Evolutionary conservation across 2,888 invertebrate species (phyloP).

Genomic region (Volucella zonaria): DNA sequence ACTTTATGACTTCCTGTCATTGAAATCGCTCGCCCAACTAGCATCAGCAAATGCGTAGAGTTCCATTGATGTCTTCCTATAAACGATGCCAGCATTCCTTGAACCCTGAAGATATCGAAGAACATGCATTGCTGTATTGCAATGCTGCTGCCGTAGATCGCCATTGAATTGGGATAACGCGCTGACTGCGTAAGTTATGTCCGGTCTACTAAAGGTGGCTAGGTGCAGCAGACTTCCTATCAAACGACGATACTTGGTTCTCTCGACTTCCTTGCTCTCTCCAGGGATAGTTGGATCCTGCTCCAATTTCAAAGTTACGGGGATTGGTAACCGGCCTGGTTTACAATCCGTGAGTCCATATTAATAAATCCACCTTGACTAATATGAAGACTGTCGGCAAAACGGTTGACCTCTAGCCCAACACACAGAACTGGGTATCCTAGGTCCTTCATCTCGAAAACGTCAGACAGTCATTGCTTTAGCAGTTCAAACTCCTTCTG

Average conservation of each 20-base stretch:
- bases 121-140: slow-evolving; percentile 24
- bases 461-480: neutral
- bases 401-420: slow-evolving; percentile 28
- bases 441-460: slow-evolving; percentile 26
- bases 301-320: slow-evolving; percentile 25
- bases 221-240: slow-evolving; percentile 32
- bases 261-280: slow-evolving; percentile 20
- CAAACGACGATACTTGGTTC: too few species aligned
- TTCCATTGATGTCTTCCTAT: too few species aligned
- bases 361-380: slow-evolving; percentile 35
- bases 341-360: slow-evolving; percentile 40
- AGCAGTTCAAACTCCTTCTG: neutral
- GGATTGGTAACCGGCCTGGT: slow-evolving; percentile 24
- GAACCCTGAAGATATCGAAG: too few species aligned
- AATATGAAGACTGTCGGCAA: neutral
- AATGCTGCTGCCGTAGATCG: slow-evolving; percentile 36
- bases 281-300: slow-evolving; percentile 26
- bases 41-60: too few species aligned
- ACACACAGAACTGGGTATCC: neutral
- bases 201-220: slow-evolving; percentile 52
- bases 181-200: slow-evolving; percentile 42
- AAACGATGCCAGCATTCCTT: too few species aligned
- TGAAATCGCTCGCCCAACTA: too few species aligned
- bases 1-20: too few species aligned
- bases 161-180: slow-evolving; percentile 14